Evolutionary conservation across 2,888 invertebrate genomes (phyloP).

Genomic region (Adelognathus sp.): DNA sequence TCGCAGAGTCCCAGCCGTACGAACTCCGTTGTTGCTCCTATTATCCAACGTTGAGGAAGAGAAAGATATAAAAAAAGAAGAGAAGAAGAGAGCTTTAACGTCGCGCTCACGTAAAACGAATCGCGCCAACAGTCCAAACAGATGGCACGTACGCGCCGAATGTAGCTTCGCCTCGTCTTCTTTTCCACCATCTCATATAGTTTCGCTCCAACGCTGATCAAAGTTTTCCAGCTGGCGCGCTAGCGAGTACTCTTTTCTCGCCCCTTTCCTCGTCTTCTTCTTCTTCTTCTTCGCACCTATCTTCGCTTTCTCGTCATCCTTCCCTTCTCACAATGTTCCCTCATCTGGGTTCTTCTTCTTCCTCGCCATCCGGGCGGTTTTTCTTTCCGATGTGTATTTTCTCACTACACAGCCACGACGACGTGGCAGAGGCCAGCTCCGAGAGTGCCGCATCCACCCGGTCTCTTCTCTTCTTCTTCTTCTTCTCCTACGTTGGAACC

Average conservation of each 20-base stretch:
- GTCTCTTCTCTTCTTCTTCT: too few relatives aligned
- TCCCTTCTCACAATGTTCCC: neutral
- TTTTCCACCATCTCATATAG: neutral
- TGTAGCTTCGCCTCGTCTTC: neutral
- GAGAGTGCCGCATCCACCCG: constrained; percentile 1
- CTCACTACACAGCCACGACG: neutral
- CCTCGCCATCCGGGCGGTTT: neutral
- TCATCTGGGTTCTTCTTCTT: neutral
- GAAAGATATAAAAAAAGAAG: neutral
- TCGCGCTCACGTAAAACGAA: constrained; percentile 61
- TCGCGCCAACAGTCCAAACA: constrained; percentile 61
- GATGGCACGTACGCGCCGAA: constrained; percentile 65
- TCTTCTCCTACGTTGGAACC: neutral
- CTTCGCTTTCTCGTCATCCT: neutral
- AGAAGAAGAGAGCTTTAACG: constrained; percentile 9
- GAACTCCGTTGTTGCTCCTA: constrained; percentile 26
- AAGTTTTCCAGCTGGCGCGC: constrained; percentile 22
- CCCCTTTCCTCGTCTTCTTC: neutral
- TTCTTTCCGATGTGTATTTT: neutral
- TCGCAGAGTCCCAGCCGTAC: constrained; percentile 8
- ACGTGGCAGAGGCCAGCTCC: constrained; percentile 10
- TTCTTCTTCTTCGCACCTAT: neutral
- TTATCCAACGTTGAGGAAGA: constrained; percentile 14
- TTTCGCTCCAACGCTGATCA: neutral
- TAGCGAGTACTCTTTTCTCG: neutral